These are phyloP conservation scores for Thamnophis elegans DNA, from an alignment of 2,797 vertebrate species.

Conservation along the genomic window DNA sequence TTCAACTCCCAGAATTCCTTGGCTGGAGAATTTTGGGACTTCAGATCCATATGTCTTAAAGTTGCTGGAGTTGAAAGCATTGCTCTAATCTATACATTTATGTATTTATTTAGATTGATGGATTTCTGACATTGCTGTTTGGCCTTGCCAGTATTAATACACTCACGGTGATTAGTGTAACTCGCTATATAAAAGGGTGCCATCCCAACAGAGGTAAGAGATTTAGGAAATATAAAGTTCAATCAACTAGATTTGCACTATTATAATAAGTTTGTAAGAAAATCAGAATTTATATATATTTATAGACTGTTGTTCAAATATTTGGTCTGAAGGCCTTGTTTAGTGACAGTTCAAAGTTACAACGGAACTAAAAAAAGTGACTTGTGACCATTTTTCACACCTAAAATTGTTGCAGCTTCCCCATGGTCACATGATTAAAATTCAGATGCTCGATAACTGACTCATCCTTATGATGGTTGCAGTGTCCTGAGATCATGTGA, in stretches of 20 bases:
- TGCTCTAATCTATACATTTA: neutral
- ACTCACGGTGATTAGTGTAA: slow-evolving; percentile 87
- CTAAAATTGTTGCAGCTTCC: too few species aligned
- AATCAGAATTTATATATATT: neutral
- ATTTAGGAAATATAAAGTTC: neutral
- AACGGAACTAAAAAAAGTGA: too few species aligned
- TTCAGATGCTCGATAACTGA: too few species aligned
- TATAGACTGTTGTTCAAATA: neutral
- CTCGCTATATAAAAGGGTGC: slow-evolving; percentile 84
- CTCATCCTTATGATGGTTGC: too few species aligned
- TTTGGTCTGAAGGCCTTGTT: neutral
- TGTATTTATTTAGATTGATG: slow-evolving; percentile 77
- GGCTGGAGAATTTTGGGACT: neutral
- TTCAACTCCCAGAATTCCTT: neutral
- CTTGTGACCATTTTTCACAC: too few species aligned
- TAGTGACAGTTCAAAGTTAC: too few species aligned
- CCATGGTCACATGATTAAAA: too few species aligned
- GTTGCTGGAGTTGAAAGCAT: neutral
- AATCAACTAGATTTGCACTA: neutral
- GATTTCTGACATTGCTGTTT: slow-evolving; percentile 87
- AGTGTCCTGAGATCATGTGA: too few species aligned
- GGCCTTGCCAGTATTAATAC: slow-evolving; percentile 90
- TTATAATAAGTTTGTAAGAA: neutral
- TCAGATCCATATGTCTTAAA: neutral
- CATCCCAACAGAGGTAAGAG: slow-evolving; percentile 81